Evolutionary conservation across 2,797 vertebrate species (phyloP).

Genomic region (Enteromius anoplus): DNA sequence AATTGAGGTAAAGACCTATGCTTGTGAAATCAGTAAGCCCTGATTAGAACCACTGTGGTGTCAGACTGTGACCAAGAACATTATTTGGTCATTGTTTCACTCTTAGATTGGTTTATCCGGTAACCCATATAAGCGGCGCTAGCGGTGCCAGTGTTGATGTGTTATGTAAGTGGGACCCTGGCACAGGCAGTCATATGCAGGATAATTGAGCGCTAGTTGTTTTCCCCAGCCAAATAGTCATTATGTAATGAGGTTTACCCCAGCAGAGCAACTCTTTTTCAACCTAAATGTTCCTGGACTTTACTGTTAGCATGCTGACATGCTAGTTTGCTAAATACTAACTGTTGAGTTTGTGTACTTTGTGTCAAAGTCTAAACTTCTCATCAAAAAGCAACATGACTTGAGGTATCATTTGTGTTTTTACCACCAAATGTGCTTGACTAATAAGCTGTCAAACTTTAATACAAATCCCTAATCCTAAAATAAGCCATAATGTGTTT

Average conservation of each 20-base stretch:
- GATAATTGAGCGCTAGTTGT: conserved; percentile 29
- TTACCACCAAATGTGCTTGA: background rate
- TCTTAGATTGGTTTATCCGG: conserved; percentile 33
- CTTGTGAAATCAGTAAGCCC: conserved; percentile 45
- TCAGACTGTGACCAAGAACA: conserved; percentile 38
- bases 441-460: background rate
- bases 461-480: background rate
- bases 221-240: conserved; percentile 8
- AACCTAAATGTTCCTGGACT: background rate
- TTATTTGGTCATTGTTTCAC: conserved; percentile 37
- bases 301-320: background rate
- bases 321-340: conserved; percentile 18
- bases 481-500: background rate
- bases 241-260: conserved; percentile 46
- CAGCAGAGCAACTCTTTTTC: background rate
- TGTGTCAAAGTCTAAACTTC: background rate
- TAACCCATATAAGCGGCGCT: conserved; percentile 38
- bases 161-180: conserved; percentile 44
- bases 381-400: background rate
- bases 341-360: background rate
- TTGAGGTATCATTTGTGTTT: background rate
- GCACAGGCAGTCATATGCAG: conserved; percentile 12
- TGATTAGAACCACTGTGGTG: conserved; percentile 30
- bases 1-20: conserved; percentile 11
- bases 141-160: conserved; percentile 33